Evolutionary conservation across 2,888 invertebrate genomes (phyloP), one percentile per base, ranked within the genome.

Genomic region (Eutolmus rufibarbis): DNA sequence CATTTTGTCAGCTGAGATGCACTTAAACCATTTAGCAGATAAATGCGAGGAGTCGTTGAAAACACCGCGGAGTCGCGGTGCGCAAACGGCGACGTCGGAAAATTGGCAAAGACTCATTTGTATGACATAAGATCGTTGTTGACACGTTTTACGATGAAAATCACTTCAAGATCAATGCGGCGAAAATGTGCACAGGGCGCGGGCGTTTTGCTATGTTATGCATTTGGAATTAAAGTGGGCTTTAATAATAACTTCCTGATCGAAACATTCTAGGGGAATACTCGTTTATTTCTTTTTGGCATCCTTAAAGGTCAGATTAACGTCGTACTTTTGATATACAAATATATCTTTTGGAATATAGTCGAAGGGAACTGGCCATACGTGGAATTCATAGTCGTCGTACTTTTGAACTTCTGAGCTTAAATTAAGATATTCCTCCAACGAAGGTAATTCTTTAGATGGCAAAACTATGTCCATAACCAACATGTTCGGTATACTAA

Each of bases 71-170:
- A 12, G 43, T 43, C 12, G 7, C 23, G 19, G n/a, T 7, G 23
- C 23, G 57, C 57, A 23, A 19, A 3, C 23, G 34, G 34, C 34
- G 57, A 66, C 19, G 9, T 9, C 66, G 43, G 31, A 81, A 23
- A 46, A 81, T 81, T 31, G 31, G n/a, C 81, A 81, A 23, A 81
- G 8, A 16, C 34, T 51, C 37, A 51, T 19, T 56, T 81, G 84
- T 23, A 66, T 40, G 66, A 66, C 23, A 84, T 74, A 74, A 84
- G 43, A 74, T 28, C 23, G 14, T 37, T 74, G 84, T 84, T 84
- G 84, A 84, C 84, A 74, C n/a, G 14, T 66, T 57, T 84, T 37
- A 66, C 19, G 66, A 84, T 51, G 37, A 31, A 84, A 84, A 84
- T 84, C 84, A 66, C 3, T 66, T 74, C 84, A 84, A 84, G 84